A percentile compares a stretch with the other conserved stretches of the same genome.
phyloP scores from a whole-genome alignment of 2,888 invertebrate species.

The Pseudococcus longispinus region DNA sequence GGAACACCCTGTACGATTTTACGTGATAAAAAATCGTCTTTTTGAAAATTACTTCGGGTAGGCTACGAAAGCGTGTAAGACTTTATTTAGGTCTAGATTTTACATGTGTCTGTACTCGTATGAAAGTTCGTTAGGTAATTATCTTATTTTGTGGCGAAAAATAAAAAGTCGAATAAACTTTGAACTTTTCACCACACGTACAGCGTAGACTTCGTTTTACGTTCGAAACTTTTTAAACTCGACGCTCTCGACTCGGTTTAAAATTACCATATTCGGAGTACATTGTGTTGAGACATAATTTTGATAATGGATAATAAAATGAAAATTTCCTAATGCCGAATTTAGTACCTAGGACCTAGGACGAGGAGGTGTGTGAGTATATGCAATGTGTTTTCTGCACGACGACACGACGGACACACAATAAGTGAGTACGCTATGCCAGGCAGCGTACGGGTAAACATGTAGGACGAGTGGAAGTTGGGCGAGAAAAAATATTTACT shows the following conservation, averaged over 20 bases:
- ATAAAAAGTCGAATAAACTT: neutral
- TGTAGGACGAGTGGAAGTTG: neutral
- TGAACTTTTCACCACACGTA: neutral
- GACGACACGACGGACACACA: neutral
- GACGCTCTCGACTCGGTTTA: neutral
- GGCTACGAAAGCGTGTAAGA: neutral
- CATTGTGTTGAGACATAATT: neutral
- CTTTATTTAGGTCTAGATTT: neutral
- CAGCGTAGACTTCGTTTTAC: neutral
- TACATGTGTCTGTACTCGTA: neutral
- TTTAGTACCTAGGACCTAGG: neutral
- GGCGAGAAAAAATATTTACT: slow-evolving; percentile 16
- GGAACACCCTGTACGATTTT: too few species aligned
- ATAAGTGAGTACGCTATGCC: neutral
- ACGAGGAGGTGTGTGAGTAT: neutral
- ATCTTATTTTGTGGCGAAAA: neutral
- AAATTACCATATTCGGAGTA: neutral
- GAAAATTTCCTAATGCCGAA: neutral
- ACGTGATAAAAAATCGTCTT: neutral
- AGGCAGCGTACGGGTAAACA: neutral
- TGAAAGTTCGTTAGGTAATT: neutral
- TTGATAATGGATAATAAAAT: slow-evolving; percentile 8
- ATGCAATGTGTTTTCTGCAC: neutral
- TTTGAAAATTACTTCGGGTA: neutral
- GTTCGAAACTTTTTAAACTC: neutral